These are phyloP conservation scores for Cyphotilapia sp. DNA, from an alignment of 2,113 vertebrate genomes.

Conservation along the genomic window DNA sequence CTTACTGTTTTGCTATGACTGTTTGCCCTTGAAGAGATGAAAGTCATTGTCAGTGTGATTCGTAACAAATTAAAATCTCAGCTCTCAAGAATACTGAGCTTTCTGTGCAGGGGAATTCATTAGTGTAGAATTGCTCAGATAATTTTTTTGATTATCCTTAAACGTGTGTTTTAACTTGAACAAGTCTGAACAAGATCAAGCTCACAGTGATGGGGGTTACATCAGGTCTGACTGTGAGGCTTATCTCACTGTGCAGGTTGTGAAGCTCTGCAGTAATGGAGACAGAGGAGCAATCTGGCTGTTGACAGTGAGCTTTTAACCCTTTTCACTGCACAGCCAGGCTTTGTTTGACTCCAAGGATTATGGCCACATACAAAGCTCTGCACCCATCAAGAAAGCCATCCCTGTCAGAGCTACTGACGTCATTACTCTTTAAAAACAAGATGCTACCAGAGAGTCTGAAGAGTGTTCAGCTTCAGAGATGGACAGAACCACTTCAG, in stretches of 20 bases:
- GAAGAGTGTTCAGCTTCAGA: slow-evolving; percentile 16
- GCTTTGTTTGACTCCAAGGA: slow-evolving; percentile 44
- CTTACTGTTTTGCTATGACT: background rate
- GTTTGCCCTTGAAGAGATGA: background rate
- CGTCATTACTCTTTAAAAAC: slow-evolving; percentile 44
- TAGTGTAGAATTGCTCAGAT: background rate
- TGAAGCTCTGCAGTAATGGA: slow-evolving; percentile 22
- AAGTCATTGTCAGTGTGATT: background rate
- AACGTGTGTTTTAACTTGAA: background rate
- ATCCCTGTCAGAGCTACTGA: slow-evolving; percentile 5
- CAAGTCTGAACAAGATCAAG: background rate
- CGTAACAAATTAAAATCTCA: background rate
- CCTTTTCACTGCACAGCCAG: slow-evolving; percentile 27
- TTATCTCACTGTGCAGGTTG: slow-evolving; percentile 73
- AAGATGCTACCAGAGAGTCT: background rate
- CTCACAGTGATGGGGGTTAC: background rate
- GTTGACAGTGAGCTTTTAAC: slow-evolving; percentile 47
- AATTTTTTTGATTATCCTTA: background rate
- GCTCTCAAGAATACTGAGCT: background rate
- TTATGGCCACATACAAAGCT: slow-evolving; percentile 55
- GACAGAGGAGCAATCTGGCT: slow-evolving; percentile 19
- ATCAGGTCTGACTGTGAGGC: slow-evolving; percentile 21
- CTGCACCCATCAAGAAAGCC: background rate
- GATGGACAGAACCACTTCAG: slow-evolving; percentile 31
- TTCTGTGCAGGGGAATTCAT: background rate